Percentiles rank a stretch among this genome's conserved stretches.
Conservation (phyloP, 2,888 invertebrate genomes). For the Arrhopalites spinosus region DNA sequence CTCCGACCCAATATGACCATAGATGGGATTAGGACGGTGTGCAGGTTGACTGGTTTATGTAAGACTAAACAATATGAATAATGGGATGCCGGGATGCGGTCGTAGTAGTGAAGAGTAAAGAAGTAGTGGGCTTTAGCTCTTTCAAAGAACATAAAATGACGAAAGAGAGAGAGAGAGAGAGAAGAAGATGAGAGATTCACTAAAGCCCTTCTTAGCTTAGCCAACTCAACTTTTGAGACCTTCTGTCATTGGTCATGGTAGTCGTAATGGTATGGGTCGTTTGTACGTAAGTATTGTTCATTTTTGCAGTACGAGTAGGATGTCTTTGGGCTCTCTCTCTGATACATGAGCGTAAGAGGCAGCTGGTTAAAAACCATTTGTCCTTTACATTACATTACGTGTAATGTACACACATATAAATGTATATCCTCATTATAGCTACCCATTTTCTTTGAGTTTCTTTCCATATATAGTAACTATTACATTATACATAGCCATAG, state of each 20-base stretch:
- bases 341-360: too few relatives aligned
- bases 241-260: conserved; percentile 12
- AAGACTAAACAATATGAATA: conserved; percentile 26
- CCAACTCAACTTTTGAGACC: background rate
- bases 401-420: background rate
- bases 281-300: conserved; percentile 3
- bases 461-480: background rate
- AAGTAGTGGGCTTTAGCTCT: conserved; percentile 1
- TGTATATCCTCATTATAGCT: background rate
- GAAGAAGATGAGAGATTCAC: background rate
- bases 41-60: conserved; percentile 22
- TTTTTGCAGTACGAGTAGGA: conserved; percentile 11
- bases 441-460: conserved; percentile 3
- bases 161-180: background rate
- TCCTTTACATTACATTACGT: background rate
- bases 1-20: conserved; percentile 36
- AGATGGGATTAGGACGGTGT: conserved; percentile 19
- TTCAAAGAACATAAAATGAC: background rate
- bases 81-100: conserved; percentile 24
- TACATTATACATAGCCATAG: too few relatives aligned
- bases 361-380: background rate
- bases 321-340: background rate
- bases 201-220: background rate
- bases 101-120: too few relatives aligned
- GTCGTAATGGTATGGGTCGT: background rate